Evolutionary conservation across 2,797 vertebrate species (phyloP).

Genomic region (Epinephelus coioides): DNA sequence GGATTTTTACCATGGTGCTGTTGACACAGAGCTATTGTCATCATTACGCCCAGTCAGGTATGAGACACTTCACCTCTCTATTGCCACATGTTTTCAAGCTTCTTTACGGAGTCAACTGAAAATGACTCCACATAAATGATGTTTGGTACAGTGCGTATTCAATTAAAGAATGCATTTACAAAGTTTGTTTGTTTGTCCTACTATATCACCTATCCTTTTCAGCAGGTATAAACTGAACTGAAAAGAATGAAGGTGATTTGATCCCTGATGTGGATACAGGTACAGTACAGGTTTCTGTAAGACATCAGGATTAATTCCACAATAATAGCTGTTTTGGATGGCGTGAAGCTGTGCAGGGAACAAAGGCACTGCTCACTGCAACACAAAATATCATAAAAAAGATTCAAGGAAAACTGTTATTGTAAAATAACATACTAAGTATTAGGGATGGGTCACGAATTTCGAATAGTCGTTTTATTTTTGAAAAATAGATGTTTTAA

Average conservation of each 20-base stretch:
- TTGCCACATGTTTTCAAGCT: not conserved
- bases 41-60: not conserved
- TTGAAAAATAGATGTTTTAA: no score
- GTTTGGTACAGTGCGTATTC: not conserved
- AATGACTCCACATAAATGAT: not conserved
- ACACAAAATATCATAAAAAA: not conserved
- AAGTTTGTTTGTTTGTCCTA: not conserved
- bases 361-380: not conserved
- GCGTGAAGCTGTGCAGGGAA: not conserved
- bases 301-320: not conserved
- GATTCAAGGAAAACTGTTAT: not conserved
- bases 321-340: not conserved
- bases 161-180: not conserved
- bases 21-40: slow-evolving; percentile 5
- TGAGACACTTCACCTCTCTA: not conserved
- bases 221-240: not conserved
- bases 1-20: slow-evolving; percentile 23
- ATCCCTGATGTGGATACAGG: slow-evolving; percentile 3
- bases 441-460: no score
- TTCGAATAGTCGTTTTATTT: no score
- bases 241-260: not conserved
- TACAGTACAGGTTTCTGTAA: no score
- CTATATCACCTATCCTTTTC: not conserved
- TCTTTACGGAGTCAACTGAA: not conserved
- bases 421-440: not conserved